Conservation (phyloP, 92 coral and sea anemone species). For the Scolanthus callimorphus region DNA sequence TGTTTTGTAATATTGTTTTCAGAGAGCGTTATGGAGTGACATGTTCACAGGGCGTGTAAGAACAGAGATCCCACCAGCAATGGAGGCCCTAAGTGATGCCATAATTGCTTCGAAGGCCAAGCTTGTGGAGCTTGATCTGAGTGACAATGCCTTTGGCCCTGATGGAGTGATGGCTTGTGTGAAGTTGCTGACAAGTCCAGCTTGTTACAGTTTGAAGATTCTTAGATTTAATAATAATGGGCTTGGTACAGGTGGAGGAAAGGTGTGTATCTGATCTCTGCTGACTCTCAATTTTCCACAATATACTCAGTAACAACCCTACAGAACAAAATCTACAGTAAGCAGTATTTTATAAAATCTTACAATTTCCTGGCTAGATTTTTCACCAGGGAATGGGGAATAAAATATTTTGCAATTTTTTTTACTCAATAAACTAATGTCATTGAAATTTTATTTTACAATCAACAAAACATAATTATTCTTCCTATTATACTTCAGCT, state of each 20-base stretch:
- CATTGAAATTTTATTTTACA: too few species aligned
- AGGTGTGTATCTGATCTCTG: too few species aligned
- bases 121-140: constrained; percentile 82
- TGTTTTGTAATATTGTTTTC: constrained; percentile 3
- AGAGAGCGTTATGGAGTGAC: constrained; percentile 99
- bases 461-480: too few species aligned
- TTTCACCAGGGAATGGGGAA: too few species aligned
- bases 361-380: too few species aligned
- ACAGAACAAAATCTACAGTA: too few species aligned
- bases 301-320: too few species aligned
- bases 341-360: too few species aligned
- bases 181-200: constrained; percentile 81
- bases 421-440: too few species aligned
- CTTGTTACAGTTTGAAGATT: constrained; percentile 82
- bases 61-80: constrained; percentile 91
- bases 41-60: constrained; percentile 96
- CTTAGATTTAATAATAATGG: constrained; percentile 93
- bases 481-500: constrained; percentile 35
- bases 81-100: constrained; percentile 89
- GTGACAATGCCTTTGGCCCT: constrained; percentile 99
- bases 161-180: constrained; percentile 96
- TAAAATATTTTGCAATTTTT: too few species aligned
- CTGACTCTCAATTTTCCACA: too few species aligned
- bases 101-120: constrained; percentile 81
- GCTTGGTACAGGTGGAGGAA: constrained; percentile 95